phyloP scores from a whole-genome alignment of 2,888 invertebrate genomes.

The Pachliopta kotzebuea region DNA sequence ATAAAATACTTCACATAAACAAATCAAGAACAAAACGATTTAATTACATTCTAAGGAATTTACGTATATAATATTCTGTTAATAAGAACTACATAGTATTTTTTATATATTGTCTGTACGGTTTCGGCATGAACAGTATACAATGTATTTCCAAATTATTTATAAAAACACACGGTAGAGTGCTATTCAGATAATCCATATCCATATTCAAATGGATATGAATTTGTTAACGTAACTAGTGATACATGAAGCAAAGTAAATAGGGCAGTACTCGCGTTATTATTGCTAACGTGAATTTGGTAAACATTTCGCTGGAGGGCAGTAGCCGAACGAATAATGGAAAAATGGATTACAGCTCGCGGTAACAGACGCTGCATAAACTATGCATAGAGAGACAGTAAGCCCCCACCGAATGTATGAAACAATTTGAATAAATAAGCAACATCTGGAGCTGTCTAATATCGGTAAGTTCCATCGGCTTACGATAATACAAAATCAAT shows the following conservation, averaged over 20 bases:
- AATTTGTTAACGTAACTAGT: constrained; percentile 27
- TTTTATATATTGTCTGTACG: not conserved
- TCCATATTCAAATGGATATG: no score
- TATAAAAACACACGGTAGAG: constrained; percentile 3
- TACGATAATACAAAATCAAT: constrained; percentile 75
- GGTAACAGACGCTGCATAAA: constrained; percentile 35
- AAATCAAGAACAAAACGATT: no score
- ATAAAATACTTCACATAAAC: no score
- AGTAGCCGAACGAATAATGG: constrained; percentile 28
- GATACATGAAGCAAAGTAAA: constrained; percentile 12
- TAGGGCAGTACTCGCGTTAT: constrained; percentile 15
- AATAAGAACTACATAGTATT: not conserved
- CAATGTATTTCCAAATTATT: constrained; percentile 11
- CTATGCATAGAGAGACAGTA: constrained; percentile 37
- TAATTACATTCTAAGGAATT: no score
- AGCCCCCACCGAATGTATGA: constrained; percentile 35
- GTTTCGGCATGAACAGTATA: not conserved
- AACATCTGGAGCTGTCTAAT: constrained; percentile 54
- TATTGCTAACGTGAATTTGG: constrained; percentile 6
- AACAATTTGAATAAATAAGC: constrained; percentile 57
- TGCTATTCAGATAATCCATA: constrained; percentile 18
- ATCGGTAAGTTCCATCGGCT: constrained; percentile 57
- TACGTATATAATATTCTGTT: no score
- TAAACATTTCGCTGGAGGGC: constrained; percentile 26
- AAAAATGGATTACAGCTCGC: constrained; percentile 32